Base-by-base conservation (phyloP, 1,140 invertebrate genomes). In the Carposina sasakii region DNA sequence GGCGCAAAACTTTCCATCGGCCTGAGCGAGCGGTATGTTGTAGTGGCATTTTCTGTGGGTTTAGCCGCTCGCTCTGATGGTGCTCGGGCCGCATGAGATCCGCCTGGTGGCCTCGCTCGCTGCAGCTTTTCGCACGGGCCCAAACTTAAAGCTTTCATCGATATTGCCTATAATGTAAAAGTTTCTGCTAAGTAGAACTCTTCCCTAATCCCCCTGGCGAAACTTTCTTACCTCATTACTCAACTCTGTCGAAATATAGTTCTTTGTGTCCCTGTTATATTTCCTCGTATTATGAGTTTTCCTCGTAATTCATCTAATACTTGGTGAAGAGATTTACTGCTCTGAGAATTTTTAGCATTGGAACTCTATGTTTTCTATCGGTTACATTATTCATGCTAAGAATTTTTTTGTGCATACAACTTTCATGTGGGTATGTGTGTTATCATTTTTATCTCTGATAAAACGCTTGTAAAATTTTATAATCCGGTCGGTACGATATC, bases 51-150 rank as follows among this genome's bases (percentile, higher is more conserved):
- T 68, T 54, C 43, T 63, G 60, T 62, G 57, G 56, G 40, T 57
- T 45, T 33, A 43, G 49, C 49, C 61, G 58, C 62, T 74, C 65
- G 69, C 63, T 69, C 66, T 62, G 57, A 57, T 52, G 58, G 62
- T 76, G 71, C 71, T 81, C 75, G 74, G 49, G 67, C 66, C 62
- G 68, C 65, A 58, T 63, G 59, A 53, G 51, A 55, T 62, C 52
- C 52, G 57, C 48, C 60, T 59, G 48, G 49, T 59, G 64, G 65
- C 48, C 57, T 54, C 49, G 49, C 55, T 16, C 24, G 50, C 52
- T 36, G 55, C 56, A 54, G 61, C 63, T 64, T 58, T 49, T 47
- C 57, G 56, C 53, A 68, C 57, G 47, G 55, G 41, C 42, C 50
- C 39, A 60, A 55, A 46, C 30, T 60, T 54, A 57, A 55, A 67